Conservation (phyloP, 2,113 vertebrate genomes). For the Oostethus manadensis region DNA sequence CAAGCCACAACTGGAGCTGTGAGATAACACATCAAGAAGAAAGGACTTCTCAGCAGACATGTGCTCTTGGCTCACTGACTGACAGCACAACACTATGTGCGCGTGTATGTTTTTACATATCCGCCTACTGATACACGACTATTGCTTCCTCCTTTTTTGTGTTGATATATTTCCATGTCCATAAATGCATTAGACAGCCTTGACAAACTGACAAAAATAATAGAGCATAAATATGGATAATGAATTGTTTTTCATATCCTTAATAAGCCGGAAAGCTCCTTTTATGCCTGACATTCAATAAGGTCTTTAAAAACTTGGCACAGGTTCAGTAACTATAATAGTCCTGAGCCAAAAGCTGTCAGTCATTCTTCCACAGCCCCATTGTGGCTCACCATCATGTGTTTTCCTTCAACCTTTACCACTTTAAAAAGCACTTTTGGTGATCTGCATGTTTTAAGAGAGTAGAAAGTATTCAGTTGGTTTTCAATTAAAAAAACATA, state of each 20-base stretch:
- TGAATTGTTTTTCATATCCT: constrained; percentile 8
- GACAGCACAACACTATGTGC: constrained; percentile 48
- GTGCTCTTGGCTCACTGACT: constrained; percentile 64
- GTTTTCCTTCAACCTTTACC: neutral
- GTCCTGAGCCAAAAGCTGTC: constrained; percentile 24
- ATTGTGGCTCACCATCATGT: neutral
- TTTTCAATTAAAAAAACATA: neutral
- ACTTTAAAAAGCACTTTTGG: constrained; percentile 1
- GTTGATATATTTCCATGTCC: neutral
- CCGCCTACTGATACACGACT: constrained; percentile 40
- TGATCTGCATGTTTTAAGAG: neutral
- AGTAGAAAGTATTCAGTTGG: neutral
- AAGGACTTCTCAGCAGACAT: constrained; percentile 66
- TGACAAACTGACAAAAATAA: constrained; percentile 1
- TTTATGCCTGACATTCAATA: constrained; percentile 26
- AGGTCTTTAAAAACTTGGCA: constrained; percentile 14
- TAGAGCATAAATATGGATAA: neutral
- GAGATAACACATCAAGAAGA: constrained; percentile 70
- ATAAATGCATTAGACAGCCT: constrained; percentile 10
- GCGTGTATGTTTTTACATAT: constrained; percentile 48
- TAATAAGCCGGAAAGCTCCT: constrained; percentile 1
- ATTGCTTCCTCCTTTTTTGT: constrained; percentile 40
- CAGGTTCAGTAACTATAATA: constrained; percentile 8
- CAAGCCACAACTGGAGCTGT: constrained; percentile 77
- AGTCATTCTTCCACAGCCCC: constrained; percentile 1